phyloP scores from a whole-genome alignment of 2,888 invertebrate genomes.

The Neoaliturus tenellus region DNA sequence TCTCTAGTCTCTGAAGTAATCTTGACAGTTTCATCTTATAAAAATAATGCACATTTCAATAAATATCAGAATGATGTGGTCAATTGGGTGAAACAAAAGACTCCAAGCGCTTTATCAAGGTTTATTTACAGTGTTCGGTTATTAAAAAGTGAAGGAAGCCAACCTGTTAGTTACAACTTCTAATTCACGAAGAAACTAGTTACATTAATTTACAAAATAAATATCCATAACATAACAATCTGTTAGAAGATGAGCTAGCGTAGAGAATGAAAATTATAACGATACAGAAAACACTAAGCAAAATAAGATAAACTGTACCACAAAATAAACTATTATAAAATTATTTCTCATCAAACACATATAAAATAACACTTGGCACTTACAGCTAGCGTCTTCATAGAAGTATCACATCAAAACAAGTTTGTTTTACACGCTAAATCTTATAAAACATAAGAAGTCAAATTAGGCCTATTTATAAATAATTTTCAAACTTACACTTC shows the following conservation, averaged over 20 bases:
- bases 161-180: conserved; percentile 16
- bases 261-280: not conserved
- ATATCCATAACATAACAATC: conserved; percentile 2
- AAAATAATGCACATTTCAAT: too few species aligned
- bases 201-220: conserved; percentile 10
- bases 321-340: not conserved
- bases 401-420: conserved; percentile 24
- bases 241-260: not conserved
- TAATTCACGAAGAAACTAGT: not conserved
- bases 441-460: conserved; percentile 9
- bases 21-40: too few species aligned
- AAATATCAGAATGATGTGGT: too few species aligned
- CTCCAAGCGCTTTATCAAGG: not conserved
- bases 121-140: conserved; percentile 22
- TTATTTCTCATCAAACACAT: not conserved
- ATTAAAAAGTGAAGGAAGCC: conserved; percentile 30
- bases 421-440: conserved; percentile 1
- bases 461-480: conserved; percentile 33
- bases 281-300: not conserved
- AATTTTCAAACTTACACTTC: not conserved
- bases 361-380: not conserved
- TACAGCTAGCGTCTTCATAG: conserved; percentile 19
- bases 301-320: not conserved
- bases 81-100: not conserved
- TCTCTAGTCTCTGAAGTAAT: too few species aligned